These are phyloP conservation scores for Agrilus planipennis DNA, from an alignment of 1,140 invertebrate genomes.

Conservation along the genomic window DNA sequence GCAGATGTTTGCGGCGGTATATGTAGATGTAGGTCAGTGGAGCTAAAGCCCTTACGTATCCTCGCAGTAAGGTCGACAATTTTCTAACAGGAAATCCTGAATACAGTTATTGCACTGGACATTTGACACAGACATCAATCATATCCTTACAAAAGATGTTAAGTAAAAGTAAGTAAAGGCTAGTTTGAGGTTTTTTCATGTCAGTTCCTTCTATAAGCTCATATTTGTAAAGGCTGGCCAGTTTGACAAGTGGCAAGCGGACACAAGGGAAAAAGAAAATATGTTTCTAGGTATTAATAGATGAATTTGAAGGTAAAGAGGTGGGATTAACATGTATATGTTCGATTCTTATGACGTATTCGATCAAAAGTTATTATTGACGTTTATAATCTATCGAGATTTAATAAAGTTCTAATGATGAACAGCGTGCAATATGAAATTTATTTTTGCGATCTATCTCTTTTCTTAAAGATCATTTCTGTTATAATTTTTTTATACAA, in stretches of 20 bases:
- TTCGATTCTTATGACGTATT: too few relatives aligned
- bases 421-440: too few relatives aligned
- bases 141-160: conserved; percentile 7
- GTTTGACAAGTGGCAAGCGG: conserved; percentile 7
- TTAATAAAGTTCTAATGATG: too few relatives aligned
- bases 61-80: conserved; percentile 1
- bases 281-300: too few relatives aligned
- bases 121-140: conserved; percentile 8
- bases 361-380: too few relatives aligned
- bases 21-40: conserved; percentile 7
- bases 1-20: neutral
- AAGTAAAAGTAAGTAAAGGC: conserved; percentile 8
- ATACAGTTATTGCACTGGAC: conserved; percentile 6
- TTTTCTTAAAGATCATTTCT: too few relatives aligned
- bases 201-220: conserved; percentile 4
- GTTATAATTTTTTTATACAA: too few relatives aligned
- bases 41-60: conserved; percentile 3
- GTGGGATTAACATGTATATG: too few relatives aligned
- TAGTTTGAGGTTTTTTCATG: conserved; percentile 5
- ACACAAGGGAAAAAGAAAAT: neutral
- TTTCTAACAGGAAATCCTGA: neutral
- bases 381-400: too few relatives aligned
- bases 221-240: conserved; percentile 8
- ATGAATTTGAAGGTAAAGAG: too few relatives aligned
- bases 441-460: too few relatives aligned